Evolutionary conservation across 2,797 vertebrate species (phyloP), one percentile per base, ranked within the genome.

Genomic region (Taeniopygia guttata): DNA sequence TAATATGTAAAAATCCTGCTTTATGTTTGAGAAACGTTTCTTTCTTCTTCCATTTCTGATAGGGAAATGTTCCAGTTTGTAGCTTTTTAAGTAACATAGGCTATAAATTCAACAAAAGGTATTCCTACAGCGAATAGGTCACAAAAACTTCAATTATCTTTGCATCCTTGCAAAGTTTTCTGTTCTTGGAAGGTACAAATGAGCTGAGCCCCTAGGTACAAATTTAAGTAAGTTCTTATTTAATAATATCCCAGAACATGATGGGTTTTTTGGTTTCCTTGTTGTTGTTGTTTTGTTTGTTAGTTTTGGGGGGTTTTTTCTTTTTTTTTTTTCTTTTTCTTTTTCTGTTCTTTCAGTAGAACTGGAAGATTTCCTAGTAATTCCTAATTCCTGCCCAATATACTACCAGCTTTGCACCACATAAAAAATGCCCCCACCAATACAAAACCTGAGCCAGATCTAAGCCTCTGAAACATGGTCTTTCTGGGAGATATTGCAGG

Each of bases 1-100:
- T 89, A 91, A 79, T 76, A 88, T 80, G 74, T 66, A 84, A 95
- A 96, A 96, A 93, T 79, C 70, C 72, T 82, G 2, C 73, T 91
- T 93, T 48, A 80, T 82, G 27, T 94, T 87, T 48, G 54, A 95
- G 70, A 90, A 95, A 91, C 0, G 0, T 72, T 86, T 91, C 32
- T 91, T 76, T 81, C 55, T 77, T 70, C 59, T 54, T 82, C 36
- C 11, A 7, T 64, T 49, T 86, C 72, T 93, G 89, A 52, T 2
- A 60, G 42, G 16, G 11, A 94, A 84, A 76, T 55, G 25, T 67
- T 93, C 59, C 32, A 63, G 20, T 86, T 78, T 40, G 45, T 59
- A 84, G 56, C 9, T 88, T 82, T 88, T 91, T 38, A 40, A 81
- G 49, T 75, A 84, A 64, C 56, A 64, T 7, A 77, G 32, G 56